Evolutionary conservation across 2,888 invertebrate genomes (phyloP).

Genomic region (Tetragonisca angustula): DNA sequence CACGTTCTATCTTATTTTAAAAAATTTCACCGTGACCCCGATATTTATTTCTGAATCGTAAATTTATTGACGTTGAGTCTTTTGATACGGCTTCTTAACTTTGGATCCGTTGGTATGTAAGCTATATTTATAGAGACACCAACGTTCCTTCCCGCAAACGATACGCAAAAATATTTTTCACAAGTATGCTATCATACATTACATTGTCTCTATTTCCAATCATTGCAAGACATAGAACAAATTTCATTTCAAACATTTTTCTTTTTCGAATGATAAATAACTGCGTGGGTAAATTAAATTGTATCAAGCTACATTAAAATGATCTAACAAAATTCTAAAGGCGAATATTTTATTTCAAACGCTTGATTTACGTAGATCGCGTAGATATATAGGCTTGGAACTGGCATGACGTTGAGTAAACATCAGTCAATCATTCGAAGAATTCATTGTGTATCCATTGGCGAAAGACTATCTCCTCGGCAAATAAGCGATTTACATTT

Average conservation of each 20-base stretch:
- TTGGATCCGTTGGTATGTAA: background rate
- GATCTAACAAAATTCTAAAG: too few species aligned
- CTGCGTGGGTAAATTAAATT: too few species aligned
- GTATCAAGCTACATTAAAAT: too few species aligned
- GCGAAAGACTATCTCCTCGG: background rate
- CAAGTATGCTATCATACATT: background rate
- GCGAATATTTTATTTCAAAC: too few species aligned
- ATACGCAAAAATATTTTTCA: background rate
- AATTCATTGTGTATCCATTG: constrained; percentile 2
- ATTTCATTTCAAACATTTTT: too few species aligned
- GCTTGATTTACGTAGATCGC: too few species aligned
- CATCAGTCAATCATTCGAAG: background rate
- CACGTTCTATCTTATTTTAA: constrained; percentile 16
- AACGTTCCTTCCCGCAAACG: background rate
- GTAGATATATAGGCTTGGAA: too few species aligned
- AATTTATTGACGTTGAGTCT: constrained; percentile 42
- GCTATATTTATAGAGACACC: constrained; percentile 32
- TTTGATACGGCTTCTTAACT: constrained; percentile 26
- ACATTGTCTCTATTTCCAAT: background rate
- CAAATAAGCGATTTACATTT: background rate
- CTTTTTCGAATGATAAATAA: too few species aligned
- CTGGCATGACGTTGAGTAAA: background rate
- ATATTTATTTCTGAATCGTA: constrained; percentile 40
- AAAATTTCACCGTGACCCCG: constrained; percentile 32
- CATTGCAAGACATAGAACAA: background rate